phyloP scores from a whole-genome alignment of 2,888 invertebrate genomes.

The Synanthedon myopaeformis region DNA sequence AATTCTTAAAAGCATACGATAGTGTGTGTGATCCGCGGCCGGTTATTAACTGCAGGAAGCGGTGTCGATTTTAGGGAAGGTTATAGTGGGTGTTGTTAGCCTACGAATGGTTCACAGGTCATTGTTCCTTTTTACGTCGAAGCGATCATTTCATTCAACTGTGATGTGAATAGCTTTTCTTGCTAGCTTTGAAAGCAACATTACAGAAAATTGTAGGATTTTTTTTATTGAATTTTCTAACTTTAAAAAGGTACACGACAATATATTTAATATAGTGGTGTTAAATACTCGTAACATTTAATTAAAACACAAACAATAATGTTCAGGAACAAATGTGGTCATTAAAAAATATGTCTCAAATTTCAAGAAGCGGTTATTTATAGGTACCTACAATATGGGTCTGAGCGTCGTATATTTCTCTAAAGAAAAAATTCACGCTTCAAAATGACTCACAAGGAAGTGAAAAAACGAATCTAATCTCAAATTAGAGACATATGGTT shows the following conservation, averaged over 20 bases:
- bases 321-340: too few relatives aligned
- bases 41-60: slow-evolving; percentile 56
- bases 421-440: slow-evolving; percentile 1
- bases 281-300: too few relatives aligned
- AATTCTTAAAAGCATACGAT: slow-evolving; percentile 7
- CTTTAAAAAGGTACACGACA: too few relatives aligned
- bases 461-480: slow-evolving; percentile 18
- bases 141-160: slow-evolving; percentile 24
- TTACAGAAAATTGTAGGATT: too few relatives aligned
- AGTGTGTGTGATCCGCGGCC: slow-evolving; percentile 34
- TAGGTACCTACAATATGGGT: slow-evolving; percentile 11
- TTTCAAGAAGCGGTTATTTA: background rate
- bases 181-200: too few relatives aligned
- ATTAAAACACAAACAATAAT: too few relatives aligned
- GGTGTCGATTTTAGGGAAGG: slow-evolving; percentile 64
- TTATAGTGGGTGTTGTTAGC: too few relatives aligned
- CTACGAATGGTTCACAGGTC: slow-evolving; percentile 57
- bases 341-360: background rate
- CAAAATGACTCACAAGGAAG: slow-evolving; percentile 31
- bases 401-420: slow-evolving; percentile 7
- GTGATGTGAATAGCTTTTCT: too few relatives aligned
- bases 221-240: too few relatives aligned
- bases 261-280: too few relatives aligned
- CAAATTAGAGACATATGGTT: background rate
- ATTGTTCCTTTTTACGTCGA: slow-evolving; percentile 56